Conservation (phyloP, 2,113 vertebrate genomes). For the Mastomys coucha region DNA sequence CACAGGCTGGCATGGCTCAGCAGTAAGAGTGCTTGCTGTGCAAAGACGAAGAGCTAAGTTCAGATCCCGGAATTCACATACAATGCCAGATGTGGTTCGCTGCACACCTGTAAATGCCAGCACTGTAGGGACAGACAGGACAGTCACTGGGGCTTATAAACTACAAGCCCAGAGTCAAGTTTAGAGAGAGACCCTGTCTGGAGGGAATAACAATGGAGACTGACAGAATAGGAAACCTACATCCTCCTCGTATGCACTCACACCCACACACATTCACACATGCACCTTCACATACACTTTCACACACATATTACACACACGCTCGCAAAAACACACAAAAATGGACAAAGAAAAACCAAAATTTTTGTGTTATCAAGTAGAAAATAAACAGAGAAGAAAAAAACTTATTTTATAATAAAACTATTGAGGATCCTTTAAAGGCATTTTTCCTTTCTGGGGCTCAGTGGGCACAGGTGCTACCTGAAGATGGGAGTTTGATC, state of each 20-base stretch:
- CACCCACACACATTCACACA: not conserved
- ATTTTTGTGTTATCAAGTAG: not conserved
- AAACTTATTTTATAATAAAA: not conserved
- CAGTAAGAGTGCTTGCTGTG: not conserved
- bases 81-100: not conserved
- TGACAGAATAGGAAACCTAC: not conserved
- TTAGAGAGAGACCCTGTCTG: not conserved
- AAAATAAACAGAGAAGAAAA: conserved; percentile 54
- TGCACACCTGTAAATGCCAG: not conserved
- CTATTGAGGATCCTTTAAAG: conserved; percentile 17
- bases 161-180: not conserved
- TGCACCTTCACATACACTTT: too few relatives aligned
- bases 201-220: not conserved
- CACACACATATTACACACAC: not conserved
- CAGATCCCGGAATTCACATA: not conserved
- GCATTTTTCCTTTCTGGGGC: not conserved
- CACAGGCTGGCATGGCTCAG: not conserved
- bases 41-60: not conserved
- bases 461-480: not conserved
- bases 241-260: not conserved
- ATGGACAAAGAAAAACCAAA: not conserved
- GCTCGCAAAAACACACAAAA: not conserved
- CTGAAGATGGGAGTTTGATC: not conserved
- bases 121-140: not conserved
- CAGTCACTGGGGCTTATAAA: not conserved